phyloP scores from a whole-genome alignment of 2,888 invertebrate genomes.

The Ommatoiulus sabulosus region DNA sequence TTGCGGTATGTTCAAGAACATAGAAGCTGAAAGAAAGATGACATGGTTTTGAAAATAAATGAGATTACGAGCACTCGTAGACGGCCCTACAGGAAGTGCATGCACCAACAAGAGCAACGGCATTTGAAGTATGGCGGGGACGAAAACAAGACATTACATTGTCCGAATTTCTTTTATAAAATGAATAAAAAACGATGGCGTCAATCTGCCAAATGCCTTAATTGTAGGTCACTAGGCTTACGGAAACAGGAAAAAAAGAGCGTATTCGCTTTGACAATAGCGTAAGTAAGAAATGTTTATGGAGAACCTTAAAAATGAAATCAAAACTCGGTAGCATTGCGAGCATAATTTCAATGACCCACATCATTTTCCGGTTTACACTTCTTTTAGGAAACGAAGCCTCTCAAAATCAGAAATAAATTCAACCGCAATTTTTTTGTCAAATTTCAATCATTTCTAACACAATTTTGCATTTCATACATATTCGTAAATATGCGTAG shows the following conservation, averaged over 20 bases:
- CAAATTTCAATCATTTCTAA: neutral
- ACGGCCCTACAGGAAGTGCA: neutral
- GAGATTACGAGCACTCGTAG: neutral
- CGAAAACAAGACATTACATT: neutral
- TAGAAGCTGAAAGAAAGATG: neutral
- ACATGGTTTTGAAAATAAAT: neutral
- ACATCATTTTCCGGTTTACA: neutral
- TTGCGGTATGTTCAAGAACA: neutral
- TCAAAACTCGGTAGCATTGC: neutral
- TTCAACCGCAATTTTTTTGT: neutral
- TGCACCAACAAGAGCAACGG: neutral
- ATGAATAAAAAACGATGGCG: neutral
- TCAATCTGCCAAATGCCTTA: neutral
- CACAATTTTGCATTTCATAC: neutral
- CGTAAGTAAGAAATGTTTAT: neutral
- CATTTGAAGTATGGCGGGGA: neutral
- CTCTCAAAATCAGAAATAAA: neutral
- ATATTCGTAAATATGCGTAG: too few species aligned
- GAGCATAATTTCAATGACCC: neutral
- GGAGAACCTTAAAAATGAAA: conserved; percentile 7
- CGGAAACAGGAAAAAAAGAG: neutral
- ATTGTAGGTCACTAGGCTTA: neutral
- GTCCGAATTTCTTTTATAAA: neutral
- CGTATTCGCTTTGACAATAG: neutral
- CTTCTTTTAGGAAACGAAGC: neutral